These are phyloP conservation scores for Lindbergichthys nudifrons DNA, from an alignment of 2,797 vertebrate genomes.

Conservation along the genomic window DNA sequence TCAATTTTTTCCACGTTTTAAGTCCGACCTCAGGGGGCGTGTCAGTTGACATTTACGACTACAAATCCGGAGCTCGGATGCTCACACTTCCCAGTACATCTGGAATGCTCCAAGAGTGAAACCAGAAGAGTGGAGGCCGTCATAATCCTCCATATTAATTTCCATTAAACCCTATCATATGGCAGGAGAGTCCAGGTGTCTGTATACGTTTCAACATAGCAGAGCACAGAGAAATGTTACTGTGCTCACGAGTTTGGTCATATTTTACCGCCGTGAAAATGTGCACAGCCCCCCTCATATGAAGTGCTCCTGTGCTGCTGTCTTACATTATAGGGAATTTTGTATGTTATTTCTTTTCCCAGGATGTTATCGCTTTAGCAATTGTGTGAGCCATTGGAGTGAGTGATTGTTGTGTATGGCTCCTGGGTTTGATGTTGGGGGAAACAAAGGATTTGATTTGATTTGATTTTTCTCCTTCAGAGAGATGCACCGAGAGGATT, in stretches of 20 bases:
- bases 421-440: conserved; percentile 71
- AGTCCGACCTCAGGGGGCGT: too few relatives aligned
- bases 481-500: conserved; percentile 63
- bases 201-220: not conserved
- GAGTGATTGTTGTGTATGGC: conserved; percentile 78
- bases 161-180: too few relatives aligned
- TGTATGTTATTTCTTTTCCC: conserved; percentile 44
- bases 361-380: conserved; percentile 71
- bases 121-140: not conserved
- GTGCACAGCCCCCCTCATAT: conserved; percentile 18
- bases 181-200: not conserved
- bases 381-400: conserved; percentile 79
- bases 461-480: conserved; percentile 75
- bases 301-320: conserved; percentile 24
- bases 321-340: conserved; percentile 53
- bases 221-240: conserved; percentile 1
- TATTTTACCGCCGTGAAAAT: conserved; percentile 39
- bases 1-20: too few relatives aligned
- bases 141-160: not conserved
- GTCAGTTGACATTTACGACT: too few relatives aligned
- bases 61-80: too few relatives aligned
- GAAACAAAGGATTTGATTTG: conserved; percentile 76
- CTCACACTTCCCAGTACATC: too few relatives aligned
- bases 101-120: not conserved
- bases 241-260: conserved; percentile 13